Base-by-base conservation (phyloP, 2,888 invertebrate genomes). In the Apeira syringaria region DNA sequence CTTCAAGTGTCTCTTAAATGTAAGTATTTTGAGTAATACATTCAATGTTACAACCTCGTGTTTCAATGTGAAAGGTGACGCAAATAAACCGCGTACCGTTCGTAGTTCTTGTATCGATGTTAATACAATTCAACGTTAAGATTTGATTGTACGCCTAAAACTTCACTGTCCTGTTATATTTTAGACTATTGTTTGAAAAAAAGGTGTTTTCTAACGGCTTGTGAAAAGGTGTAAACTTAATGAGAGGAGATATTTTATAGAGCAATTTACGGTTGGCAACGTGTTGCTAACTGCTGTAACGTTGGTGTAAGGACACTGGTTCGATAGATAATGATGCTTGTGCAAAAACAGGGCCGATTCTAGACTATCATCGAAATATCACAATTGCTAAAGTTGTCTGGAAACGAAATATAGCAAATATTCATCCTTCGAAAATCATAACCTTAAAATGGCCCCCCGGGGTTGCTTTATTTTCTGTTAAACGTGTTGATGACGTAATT, bases 1-100 rank as follows among this genome's bases (percentile, higher is more conserved):
- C 86, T 88, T 88, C 86, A 84, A 85, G 80, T 87, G 84, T 88
- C 84, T 86, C 80, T 78, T 80, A 80, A n/a, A 73, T 80, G 67
- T 88, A 86, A 85, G 86, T 83, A 79, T 82, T 80, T 83, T 79
- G 79, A 77, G 77, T 79, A 78, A 80, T 64, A 61, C 67, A 72
- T 74, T 84, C 73, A 74, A 71, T 82, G 80, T 81, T 80, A 76
- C 59, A 62, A 74, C 58, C 20, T 74, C 61, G 66, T 68, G 64
- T 76, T 76, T 75, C 62, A 69, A 68, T 79, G 78, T 70, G 74
- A 58, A 58, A 56, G 29, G 15, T 38, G 28, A 33, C 26, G 46
- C 41, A 50, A 40, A 31, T 36, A 32, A 40, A 41, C 34, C 35
- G 44, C 30, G 45, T 50, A 45, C 15, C 12, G 53, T 49, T 45